Conservation (phyloP, 2,113 vertebrate genomes). For the Rissa tridactyla region DNA sequence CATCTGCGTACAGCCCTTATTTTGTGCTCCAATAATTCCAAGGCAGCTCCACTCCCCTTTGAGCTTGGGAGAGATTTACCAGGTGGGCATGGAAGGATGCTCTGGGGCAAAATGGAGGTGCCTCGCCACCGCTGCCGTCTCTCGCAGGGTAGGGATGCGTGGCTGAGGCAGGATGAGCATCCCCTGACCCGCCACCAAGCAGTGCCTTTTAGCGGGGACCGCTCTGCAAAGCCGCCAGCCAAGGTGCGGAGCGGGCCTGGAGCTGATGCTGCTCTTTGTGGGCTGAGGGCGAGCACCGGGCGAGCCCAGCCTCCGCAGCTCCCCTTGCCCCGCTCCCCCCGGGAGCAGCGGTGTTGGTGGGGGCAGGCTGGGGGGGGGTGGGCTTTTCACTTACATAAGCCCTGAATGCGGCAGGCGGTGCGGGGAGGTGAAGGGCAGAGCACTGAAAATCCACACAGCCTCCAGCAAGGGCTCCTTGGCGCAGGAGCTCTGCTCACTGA, state of each 20-base stretch:
- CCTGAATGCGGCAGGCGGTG: not conserved
- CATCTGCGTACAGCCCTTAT: slow-evolving; percentile 37
- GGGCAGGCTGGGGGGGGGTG: not conserved
- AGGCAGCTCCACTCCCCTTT: not conserved
- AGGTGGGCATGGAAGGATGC: not conserved
- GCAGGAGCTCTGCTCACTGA: not conserved
- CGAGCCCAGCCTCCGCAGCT: accelerated
- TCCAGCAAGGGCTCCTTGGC: slow-evolving; percentile 13
- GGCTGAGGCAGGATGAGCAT: not conserved
- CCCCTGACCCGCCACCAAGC: not conserved
- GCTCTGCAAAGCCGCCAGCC: not conserved
- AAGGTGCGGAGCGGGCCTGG: not conserved
- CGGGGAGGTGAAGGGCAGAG: slow-evolving; percentile 24
- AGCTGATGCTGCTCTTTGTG: accelerated
- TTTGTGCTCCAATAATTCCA: slow-evolving; percentile 67
- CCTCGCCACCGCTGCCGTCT: not conserved
- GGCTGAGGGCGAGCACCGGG: not conserved
- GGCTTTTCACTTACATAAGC: slow-evolving; percentile 2
- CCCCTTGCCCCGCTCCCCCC: not conserved
- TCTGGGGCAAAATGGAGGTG: not conserved
- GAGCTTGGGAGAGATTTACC: not conserved
- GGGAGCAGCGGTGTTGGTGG: not conserved
- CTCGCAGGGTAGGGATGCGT: not conserved
- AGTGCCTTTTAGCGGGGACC: not conserved
- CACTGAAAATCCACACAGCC: not conserved